phyloP scores from a whole-genome alignment of 1,140 invertebrate genomes.

The Heliconius nattereri region DNA sequence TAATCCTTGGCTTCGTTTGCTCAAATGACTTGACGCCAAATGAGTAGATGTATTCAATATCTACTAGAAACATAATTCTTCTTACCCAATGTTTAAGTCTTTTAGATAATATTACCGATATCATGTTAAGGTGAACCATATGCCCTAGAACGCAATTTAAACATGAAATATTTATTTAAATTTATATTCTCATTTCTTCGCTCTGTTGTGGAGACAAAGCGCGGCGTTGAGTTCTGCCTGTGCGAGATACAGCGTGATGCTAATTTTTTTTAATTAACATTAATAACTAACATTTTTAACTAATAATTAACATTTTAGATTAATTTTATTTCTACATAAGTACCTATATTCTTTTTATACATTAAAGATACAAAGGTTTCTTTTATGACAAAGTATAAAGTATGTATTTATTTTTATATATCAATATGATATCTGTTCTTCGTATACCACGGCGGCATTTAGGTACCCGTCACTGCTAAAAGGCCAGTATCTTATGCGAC shows the following conservation, averaged over 20 bases:
- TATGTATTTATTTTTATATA: not conserved
- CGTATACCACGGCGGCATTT: constrained; percentile 39
- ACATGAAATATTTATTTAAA: no score
- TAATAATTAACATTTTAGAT: no score
- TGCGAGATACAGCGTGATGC: no score
- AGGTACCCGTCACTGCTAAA: constrained; percentile 48
- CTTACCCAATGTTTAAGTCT: not conserved
- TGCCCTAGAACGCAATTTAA: not conserved
- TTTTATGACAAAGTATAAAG: no score
- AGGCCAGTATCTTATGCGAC: constrained; percentile 44
- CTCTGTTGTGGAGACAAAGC: no score
- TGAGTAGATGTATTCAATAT: constrained; percentile 24
- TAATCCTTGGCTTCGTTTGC: constrained; percentile 39
- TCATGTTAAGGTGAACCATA: not conserved
- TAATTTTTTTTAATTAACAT: no score
- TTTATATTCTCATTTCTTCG: no score
- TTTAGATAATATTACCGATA: constrained; percentile 9
- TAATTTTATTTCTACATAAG: no score
- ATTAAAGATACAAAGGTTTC: no score
- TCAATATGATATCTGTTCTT: not conserved
- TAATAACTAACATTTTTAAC: no score
- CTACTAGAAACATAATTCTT: constrained; percentile 17
- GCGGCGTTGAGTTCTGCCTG: no score
- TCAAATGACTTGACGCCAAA: constrained; percentile 25
- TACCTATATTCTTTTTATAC: not conserved